Percentiles rank a stretch among this genome's conserved stretches.
Conservation (phyloP, 2,888 invertebrate species). For the Nemapogon koenigi region DNA sequence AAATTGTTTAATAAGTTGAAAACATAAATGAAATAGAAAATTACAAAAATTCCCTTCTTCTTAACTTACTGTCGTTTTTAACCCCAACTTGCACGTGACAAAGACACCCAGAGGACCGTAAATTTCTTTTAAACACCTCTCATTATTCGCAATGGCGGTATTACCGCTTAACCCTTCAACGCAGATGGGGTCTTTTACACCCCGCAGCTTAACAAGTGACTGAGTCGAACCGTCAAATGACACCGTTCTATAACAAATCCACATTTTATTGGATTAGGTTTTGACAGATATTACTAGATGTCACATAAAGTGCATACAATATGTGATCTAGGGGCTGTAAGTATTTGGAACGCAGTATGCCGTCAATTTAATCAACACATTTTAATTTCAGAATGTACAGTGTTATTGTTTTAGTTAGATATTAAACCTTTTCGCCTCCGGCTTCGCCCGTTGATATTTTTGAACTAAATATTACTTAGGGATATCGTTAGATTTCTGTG, state of each 20-base stretch:
- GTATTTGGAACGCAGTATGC: too few species aligned
- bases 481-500: too few species aligned
- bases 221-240: slow-evolving; percentile 26
- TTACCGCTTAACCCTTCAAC: slow-evolving; percentile 61
- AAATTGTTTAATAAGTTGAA: too few species aligned
- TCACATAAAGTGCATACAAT: slow-evolving; percentile 44
- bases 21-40: too few species aligned
- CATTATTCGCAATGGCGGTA: slow-evolving; percentile 57
- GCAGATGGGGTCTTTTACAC: slow-evolving; percentile 53
- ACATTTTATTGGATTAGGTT: slow-evolving; percentile 53
- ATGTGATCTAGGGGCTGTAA: slow-evolving; percentile 1
- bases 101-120: slow-evolving; percentile 34
- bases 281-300: slow-evolving; percentile 51
- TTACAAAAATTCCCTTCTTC: too few species aligned
- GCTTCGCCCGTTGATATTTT: too few species aligned
- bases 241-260: slow-evolving; percentile 30
- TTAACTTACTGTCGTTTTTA: slow-evolving; percentile 24
- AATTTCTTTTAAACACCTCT: slow-evolving; percentile 54
- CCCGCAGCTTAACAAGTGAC: slow-evolving; percentile 34
- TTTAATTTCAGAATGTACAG: too few species aligned
- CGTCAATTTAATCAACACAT: too few species aligned
- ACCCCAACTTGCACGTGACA: slow-evolving; percentile 28
- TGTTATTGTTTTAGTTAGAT: too few species aligned
- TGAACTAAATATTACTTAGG: too few species aligned
- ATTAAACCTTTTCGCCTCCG: too few species aligned